Base-by-base conservation (phyloP, 2,888 invertebrate species). In the Eupithecia dodoneata region DNA sequence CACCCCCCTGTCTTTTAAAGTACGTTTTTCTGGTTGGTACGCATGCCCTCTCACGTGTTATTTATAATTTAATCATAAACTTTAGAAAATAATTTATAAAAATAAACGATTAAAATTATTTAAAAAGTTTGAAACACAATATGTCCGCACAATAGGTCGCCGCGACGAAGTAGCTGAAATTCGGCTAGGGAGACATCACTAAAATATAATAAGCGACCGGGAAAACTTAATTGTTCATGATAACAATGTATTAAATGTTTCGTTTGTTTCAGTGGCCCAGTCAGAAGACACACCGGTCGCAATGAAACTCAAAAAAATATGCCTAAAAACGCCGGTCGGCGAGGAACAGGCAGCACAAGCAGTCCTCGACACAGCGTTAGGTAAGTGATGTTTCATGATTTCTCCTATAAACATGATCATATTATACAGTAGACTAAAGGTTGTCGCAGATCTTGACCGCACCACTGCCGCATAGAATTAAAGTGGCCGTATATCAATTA, bases 231-330 rank as follows among this genome's bases (percentile, higher is more conserved):
- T 7, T 41, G 66, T 42, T 66, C 10, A 15, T n/a, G n/a, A n/a
- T 44, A 18, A 69, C 4, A 69, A 42, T 30, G 45, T 70, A 47
- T 45, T 47, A 12, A 70, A 10, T 47, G 10, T 72, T 59, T 75
- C 63, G 15, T 84, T 89, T 87, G 79, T 95, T 95, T 74, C 95
- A 96, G 96, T 96, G 96, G 96, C 96, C 90, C 96, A 96, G 92
- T 96, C 96, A 86, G 96, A 96, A 93, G 96, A 96, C 91, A 96
- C 96, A 89, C 96, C 96, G 89, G 95, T 96, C 90, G 96, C 96
- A 88, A 96, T 96, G 94, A 96, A 96, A 95, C 95, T 96, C 93
- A 96, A 96, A 95, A 96, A 96, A 96, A 96, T 96, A 91, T 96
- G 96, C 96, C 96, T 96, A 92, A 96, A 96, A 92, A 96, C 96